Percentiles rank a stretch among this genome's conserved stretches.
Evolutionary conservation across 2,888 invertebrate genomes (phyloP).

Genomic region (Lithophane ornitopus): DNA sequence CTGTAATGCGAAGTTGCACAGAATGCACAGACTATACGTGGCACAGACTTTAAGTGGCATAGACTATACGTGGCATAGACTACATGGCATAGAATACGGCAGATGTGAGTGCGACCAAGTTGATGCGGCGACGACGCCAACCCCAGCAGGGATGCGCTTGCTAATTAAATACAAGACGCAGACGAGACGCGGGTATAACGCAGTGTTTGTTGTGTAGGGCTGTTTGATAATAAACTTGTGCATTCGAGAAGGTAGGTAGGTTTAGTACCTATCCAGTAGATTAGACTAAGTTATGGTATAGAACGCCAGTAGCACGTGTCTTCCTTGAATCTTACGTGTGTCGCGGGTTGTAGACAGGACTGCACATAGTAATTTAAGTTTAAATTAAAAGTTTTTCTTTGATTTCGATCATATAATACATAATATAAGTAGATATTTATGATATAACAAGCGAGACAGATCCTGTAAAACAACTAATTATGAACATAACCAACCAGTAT

Average conservation of each 20-base stretch:
- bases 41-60: constrained; percentile 13
- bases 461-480: neutral
- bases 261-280: neutral
- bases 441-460: neutral
- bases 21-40: constrained; percentile 30
- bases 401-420: neutral
- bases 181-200: constrained; percentile 28
- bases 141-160: constrained; percentile 38
- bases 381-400: neutral
- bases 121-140: constrained; percentile 52
- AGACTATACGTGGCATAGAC: constrained; percentile 30
- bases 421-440: neutral
- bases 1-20: constrained; percentile 50
- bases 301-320: neutral
- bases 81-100: constrained; percentile 24
- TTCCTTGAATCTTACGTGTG: neutral
- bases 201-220: constrained; percentile 11
- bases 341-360: neutral
- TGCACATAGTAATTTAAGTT: neutral
- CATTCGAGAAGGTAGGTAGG: neutral
- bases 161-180: constrained; percentile 62
- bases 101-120: constrained; percentile 40
- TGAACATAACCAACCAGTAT: neutral
- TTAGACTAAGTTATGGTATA: neutral
- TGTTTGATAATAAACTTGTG: neutral